Base-by-base conservation (phyloP, 1,140 invertebrate genomes). In the Tetramorium alpestre region DNA sequence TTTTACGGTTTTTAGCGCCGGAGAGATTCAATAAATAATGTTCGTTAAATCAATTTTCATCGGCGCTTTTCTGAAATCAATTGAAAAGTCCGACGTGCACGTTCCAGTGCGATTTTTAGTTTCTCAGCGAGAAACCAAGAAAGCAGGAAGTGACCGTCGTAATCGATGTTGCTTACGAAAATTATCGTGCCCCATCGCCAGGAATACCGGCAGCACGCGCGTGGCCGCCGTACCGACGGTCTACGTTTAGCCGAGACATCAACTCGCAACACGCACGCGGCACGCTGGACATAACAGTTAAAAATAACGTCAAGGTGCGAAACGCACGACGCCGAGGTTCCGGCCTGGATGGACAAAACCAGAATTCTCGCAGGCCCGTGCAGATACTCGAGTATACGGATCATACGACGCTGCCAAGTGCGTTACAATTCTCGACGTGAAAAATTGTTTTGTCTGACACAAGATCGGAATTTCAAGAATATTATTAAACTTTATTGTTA, bases 221-320 rank as follows among this genome's bases (percentile, higher is more conserved):
- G 11, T n/a, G 51, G 51, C 51, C 51, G n/a, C 4, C 47, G 33
- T 67, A 51, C 28, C 56, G 56, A 1, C 28, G 28, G 33, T 70
- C 62, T 58, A 72, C 88, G 51, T 62, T 89, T 76, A 88, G 78
- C 82, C 76, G 49, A 72, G 84, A 89, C 65, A 60, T 70, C 80
- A 84, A 88, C 54, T 54, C 58, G 77, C 62, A 72, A 62, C 70
- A 81, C 70, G 69, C 76, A 54, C 51, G 33, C 51, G 18, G 38
- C 80, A 41, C 25, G 70, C 56, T 33, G 60, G 72, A 85, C 73
- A 85, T 90, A 89, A 89, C 72, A 85, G 85, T 90, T 90, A 87
- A 90, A 90, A 90, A 90, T 90, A 90, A 85, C 75, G 51, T 44
- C 54, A 85, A 84, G 77, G 70, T 89, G 85, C 64, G 70, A 89